These are phyloP conservation scores for Scarus forsteni DNA, from an alignment of 2,797 vertebrate genomes.

Conservation along the genomic window DNA sequence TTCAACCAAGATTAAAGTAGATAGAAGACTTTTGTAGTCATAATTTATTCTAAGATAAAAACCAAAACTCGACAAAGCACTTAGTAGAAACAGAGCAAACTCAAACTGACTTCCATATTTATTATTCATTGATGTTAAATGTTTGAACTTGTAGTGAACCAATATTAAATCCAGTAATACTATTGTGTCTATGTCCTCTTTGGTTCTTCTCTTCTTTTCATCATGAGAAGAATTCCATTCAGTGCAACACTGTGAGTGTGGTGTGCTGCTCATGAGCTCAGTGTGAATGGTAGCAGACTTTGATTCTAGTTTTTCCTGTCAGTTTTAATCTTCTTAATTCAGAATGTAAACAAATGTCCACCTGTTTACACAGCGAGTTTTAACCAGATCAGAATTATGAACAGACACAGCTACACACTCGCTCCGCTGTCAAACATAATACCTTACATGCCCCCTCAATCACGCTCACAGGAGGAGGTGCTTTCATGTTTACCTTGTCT, in stretches of 20 bases:
- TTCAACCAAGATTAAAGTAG: too few relatives aligned
- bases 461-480: conserved; percentile 12
- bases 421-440: conserved; percentile 20
- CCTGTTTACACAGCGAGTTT: conserved; percentile 26
- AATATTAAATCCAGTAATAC: not conserved
- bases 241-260: not conserved
- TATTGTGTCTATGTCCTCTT: not conserved
- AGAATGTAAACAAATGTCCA: conserved; percentile 36
- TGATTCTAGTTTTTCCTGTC: conserved; percentile 17
- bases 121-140: not conserved
- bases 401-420: not conserved
- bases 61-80: too few relatives aligned
- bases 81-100: too few relatives aligned
- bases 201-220: not conserved
- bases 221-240: not conserved
- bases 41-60: too few relatives aligned
- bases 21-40: too few relatives aligned
- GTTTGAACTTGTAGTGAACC: not conserved
- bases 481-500: conserved; percentile 33
- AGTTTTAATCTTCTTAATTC: conserved; percentile 49
- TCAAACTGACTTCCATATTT: too few relatives aligned
- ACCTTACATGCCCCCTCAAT: not conserved
- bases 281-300: conserved; percentile 6
- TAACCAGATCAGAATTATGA: not conserved
- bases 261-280: not conserved